A percentile compares a stretch with the other conserved stretches of the same genome.
phyloP scores from a whole-genome alignment of 2,113 vertebrate species.

The Alectura lathami region DNA sequence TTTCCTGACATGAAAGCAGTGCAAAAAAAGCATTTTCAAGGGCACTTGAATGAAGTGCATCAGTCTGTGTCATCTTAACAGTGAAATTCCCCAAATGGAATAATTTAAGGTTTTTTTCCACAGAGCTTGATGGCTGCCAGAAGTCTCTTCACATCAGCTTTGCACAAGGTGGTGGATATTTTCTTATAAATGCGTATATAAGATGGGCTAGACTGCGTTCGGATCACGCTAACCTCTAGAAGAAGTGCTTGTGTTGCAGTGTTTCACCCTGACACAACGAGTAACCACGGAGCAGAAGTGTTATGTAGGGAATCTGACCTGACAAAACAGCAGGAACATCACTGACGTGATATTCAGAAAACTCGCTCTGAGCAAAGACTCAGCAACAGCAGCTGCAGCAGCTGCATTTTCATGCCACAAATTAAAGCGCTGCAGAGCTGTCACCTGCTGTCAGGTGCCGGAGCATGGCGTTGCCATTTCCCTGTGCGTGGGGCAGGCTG shows the following conservation, averaged over 20 bases:
- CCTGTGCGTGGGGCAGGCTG: neutral
- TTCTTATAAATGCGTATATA: neutral
- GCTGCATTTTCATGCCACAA: neutral
- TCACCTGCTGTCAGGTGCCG: neutral
- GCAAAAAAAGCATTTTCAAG: slow-evolving; percentile 22
- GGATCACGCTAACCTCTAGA: neutral
- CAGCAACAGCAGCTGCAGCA: slow-evolving; percentile 8
- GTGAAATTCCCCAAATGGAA: neutral
- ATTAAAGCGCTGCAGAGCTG: neutral
- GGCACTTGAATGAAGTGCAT: slow-evolving; percentile 38
- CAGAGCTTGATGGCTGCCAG: neutral
- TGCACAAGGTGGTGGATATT: neutral
- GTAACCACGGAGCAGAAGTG: neutral
- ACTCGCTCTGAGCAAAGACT: neutral
- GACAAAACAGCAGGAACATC: neutral
- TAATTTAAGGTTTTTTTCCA: neutral
- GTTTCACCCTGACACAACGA: neutral
- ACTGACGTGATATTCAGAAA: neutral
- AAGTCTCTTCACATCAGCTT: neutral
- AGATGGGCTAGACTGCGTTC: neutral
- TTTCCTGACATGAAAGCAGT: slow-evolving; percentile 42
- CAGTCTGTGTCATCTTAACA: slow-evolving; percentile 36
- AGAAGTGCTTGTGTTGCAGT: neutral
- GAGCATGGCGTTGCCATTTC: rapidly evolving
- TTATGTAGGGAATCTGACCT: neutral